A percentile compares a stretch with the other conserved stretches of the same genome.
phyloP scores from a whole-genome alignment of 2,888 invertebrate genomes.

The Pachydiplax longipennis region DNA sequence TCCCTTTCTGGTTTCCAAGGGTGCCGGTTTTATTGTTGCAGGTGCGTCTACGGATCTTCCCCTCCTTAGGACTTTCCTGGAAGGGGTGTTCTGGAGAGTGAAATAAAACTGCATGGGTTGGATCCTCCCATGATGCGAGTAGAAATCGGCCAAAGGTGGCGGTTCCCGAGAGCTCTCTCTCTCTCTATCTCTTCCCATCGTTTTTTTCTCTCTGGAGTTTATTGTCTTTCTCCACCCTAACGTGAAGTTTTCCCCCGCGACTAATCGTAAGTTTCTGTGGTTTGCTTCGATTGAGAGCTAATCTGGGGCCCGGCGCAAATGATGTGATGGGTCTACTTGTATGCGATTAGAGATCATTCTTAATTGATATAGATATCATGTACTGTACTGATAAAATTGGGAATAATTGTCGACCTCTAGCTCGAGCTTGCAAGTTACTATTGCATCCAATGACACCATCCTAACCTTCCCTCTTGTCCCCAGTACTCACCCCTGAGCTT shows the following conservation, averaged over 20 bases:
- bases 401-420: no score
- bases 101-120: not conserved
- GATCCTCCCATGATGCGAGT: not conserved
- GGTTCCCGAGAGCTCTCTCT: not conserved
- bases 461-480: no score
- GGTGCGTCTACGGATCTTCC: conserved; percentile 1
- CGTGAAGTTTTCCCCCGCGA: not conserved
- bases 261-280: not conserved
- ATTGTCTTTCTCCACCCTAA: not conserved
- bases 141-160: not conserved
- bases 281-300: no score
- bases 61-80: not conserved
- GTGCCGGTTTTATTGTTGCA: conserved; percentile 27
- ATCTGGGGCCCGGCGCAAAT: no score
- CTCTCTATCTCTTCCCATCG: not conserved
- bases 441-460: no score
- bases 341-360: no score
- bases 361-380: no score
- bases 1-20: not conserved
- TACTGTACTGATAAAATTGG: no score
- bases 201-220: not conserved
- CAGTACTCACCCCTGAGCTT: no score
- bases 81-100: not conserved
- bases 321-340: no score
- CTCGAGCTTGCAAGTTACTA: no score